Percentiles rank a stretch among this genome's conserved stretches.
phyloP scores from a whole-genome alignment of 2,113 vertebrate species.

The Andinoacara biseriatus region DNA sequence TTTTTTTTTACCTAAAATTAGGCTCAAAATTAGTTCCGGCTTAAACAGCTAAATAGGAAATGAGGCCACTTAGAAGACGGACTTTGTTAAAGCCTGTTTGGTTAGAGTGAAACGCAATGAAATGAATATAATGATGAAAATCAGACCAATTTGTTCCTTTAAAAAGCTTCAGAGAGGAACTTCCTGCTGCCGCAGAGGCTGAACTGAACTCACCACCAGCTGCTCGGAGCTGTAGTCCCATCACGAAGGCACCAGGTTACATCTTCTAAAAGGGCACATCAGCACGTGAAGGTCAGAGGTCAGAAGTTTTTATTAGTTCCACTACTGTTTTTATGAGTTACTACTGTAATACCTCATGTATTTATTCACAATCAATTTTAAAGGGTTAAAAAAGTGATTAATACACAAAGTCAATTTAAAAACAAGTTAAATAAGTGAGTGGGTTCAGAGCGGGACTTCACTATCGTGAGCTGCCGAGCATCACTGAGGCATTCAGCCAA shows the following conservation, averaged over 20 bases:
- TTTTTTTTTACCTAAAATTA: background rate
- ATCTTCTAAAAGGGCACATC: background rate
- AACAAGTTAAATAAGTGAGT: too few relatives aligned
- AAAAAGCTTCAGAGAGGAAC: background rate
- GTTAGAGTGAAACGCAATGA: background rate
- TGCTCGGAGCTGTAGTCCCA: background rate
- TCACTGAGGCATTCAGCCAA: too few relatives aligned
- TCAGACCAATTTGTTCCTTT: background rate
- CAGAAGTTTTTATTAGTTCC: background rate
- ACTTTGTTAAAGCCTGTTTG: background rate
- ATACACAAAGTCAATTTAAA: too few relatives aligned
- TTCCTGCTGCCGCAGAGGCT: background rate
- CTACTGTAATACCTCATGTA: too few relatives aligned
- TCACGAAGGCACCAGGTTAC: background rate
- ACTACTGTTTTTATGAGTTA: too few relatives aligned
- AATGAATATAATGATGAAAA: too few relatives aligned
- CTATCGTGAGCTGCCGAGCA: too few relatives aligned
- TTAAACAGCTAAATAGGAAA: background rate
- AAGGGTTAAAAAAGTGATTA: background rate
- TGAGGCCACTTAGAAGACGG: background rate
- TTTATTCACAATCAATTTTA: too few relatives aligned
- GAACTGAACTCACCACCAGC: background rate
- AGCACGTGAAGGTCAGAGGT: background rate
- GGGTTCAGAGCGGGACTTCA: too few relatives aligned
- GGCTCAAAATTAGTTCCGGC: background rate